These are phyloP conservation scores for Amphiduros pacificus DNA, from an alignment of 2,888 invertebrate genomes.

Conservation along the genomic window DNA sequence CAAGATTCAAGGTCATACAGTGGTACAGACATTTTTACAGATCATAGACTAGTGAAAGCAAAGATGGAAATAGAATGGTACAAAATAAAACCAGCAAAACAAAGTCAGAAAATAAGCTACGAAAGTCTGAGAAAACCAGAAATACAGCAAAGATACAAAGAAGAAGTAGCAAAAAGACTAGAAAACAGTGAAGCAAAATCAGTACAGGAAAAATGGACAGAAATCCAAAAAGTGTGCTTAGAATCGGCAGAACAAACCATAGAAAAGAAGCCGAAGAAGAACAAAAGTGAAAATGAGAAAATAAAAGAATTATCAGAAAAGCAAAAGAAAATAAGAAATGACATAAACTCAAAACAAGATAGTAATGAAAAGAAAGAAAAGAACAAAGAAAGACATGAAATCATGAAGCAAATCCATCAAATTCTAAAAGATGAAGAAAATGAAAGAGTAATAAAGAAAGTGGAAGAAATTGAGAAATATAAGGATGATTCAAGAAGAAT, in stretches of 20 bases:
- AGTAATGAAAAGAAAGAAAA: not conserved
- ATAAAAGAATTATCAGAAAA: slow-evolving; percentile 1
- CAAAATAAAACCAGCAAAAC: not conserved
- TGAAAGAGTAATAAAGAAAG: not conserved
- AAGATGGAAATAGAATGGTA: not conserved
- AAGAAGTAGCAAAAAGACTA: not conserved
- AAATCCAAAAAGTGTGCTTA: not conserved
- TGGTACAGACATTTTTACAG: too few species aligned
- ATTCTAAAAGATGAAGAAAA: not conserved
- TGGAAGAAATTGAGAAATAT: slow-evolving; percentile 1
- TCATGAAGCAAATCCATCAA: not conserved
- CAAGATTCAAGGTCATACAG: too few species aligned
- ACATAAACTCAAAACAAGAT: not conserved
- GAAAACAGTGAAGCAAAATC: not conserved
- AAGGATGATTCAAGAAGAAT: slow-evolving; percentile 4
- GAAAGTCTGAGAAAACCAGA: not conserved
- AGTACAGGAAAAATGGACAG: slow-evolving; percentile 9
- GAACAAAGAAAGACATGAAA: not conserved
- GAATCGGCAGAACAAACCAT: too few species aligned
- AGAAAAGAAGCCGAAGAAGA: not conserved
- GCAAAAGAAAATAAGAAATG: slow-evolving; percentile 2
- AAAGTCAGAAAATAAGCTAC: not conserved
- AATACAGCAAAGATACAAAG: not conserved
- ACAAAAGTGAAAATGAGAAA: not conserved
- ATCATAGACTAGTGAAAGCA: too few species aligned